phyloP scores from a whole-genome alignment of 2,797 vertebrate species.

The Brachymystax lenok region DNA sequence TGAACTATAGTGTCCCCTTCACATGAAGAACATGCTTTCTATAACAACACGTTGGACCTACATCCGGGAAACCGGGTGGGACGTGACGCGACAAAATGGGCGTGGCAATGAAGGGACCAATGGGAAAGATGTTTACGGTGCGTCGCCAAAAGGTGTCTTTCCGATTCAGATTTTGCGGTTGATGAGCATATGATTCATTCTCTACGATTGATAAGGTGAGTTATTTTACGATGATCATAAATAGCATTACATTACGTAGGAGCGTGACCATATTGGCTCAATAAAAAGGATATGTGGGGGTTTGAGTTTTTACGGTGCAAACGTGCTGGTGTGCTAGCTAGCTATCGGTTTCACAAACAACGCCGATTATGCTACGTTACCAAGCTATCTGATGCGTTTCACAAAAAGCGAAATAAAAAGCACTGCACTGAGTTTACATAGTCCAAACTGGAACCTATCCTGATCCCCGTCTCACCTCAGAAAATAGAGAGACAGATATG shows the following conservation, averaged over 20 bases:
- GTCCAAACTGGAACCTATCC: neutral
- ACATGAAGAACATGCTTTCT: no score
- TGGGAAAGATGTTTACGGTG: slow-evolving; percentile 41
- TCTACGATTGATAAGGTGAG: slow-evolving; percentile 49
- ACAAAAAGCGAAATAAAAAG: neutral
- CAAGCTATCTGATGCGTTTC: neutral
- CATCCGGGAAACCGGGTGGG: neutral
- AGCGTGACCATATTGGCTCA: neutral
- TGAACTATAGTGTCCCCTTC: no score
- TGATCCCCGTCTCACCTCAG: neutral
- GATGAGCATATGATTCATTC: slow-evolving; percentile 42
- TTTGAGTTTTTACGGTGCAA: neutral
- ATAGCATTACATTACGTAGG: neutral
- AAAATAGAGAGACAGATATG: neutral
- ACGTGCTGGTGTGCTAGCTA: neutral
- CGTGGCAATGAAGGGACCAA: slow-evolving; percentile 64
- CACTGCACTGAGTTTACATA: neutral
- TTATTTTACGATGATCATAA: slow-evolving; percentile 18
- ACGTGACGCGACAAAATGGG: slow-evolving; percentile 60
- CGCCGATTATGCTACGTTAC: neutral
- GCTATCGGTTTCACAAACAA: neutral
- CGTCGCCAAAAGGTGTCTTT: slow-evolving; percentile 15
- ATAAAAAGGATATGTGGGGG: neutral
- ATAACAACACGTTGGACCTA: neutral
- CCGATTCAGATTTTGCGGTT: slow-evolving; percentile 35